These are phyloP conservation scores for Ctenopoma kingsleyae DNA, from an alignment of 2,797 vertebrate genomes.

Conservation along the genomic window DNA sequence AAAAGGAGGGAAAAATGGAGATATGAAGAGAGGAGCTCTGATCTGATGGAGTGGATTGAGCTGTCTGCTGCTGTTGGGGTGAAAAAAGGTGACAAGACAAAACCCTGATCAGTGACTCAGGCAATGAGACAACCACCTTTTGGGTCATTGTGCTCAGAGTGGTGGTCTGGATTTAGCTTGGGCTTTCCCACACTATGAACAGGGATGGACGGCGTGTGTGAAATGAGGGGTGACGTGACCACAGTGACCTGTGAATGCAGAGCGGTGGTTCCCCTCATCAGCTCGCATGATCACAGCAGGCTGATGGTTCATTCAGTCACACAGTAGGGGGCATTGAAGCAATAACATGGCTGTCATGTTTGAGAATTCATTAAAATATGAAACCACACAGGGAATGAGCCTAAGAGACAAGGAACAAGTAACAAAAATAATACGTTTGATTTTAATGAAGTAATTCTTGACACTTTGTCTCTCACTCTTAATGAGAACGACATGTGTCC, in stretches of 20 bases:
- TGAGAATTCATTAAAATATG: not conserved
- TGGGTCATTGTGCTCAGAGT: constrained; percentile 56
- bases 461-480: constrained; percentile 3
- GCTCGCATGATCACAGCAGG: constrained; percentile 31
- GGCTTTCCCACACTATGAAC: constrained; percentile 75
- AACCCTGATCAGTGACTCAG: constrained; percentile 71
- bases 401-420: not conserved
- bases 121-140: constrained; percentile 66
- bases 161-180: constrained; percentile 47
- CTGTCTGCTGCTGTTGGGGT: constrained; percentile 51
- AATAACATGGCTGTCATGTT: not conserved
- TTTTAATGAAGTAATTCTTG: constrained; percentile 6
- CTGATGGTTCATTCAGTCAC: constrained; percentile 16
- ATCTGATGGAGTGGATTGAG: constrained; percentile 80
- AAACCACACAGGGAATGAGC: not conserved
- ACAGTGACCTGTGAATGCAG: constrained; percentile 32
- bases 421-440: not conserved
- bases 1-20: constrained; percentile 48
- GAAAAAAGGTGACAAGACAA: constrained; percentile 74
- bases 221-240: constrained; percentile 23
- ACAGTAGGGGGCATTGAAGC: constrained; percentile 2
- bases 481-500: constrained; percentile 19
- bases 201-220: constrained; percentile 17
- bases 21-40: constrained; percentile 65
- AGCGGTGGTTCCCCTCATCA: constrained; percentile 38